Evolutionary conservation across 2,113 vertebrate genomes (phyloP).

Genomic region (Tympanuchus pallidicinctus): DNA sequence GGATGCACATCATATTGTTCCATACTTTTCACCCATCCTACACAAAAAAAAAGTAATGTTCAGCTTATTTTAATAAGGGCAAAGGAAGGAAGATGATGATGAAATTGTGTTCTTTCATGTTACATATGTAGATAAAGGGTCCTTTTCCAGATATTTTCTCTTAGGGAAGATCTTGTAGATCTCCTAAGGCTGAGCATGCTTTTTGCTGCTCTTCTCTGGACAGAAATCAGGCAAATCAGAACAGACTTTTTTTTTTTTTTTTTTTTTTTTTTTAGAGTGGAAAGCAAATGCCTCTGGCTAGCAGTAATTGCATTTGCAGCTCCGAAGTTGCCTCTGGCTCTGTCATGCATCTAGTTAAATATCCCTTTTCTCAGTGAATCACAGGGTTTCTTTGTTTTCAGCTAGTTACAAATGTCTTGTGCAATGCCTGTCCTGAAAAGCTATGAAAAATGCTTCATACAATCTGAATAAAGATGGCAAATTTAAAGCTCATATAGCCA

Average conservation of each 20-base stretch:
- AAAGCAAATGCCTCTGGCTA: slow-evolving; percentile 39
- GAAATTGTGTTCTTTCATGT: background rate
- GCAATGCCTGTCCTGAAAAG: slow-evolving; percentile 53
- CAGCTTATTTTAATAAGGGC: background rate
- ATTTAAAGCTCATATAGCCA: slow-evolving; percentile 51
- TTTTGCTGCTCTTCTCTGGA: background rate
- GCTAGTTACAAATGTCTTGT: slow-evolving; percentile 60
- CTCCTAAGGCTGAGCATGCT: background rate
- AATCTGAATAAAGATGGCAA: slow-evolving; percentile 34
- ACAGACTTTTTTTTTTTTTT: background rate
- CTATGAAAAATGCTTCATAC: slow-evolving; percentile 55
- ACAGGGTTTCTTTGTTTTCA: slow-evolving; percentile 70
- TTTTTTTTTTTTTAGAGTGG: background rate
- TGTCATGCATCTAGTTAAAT: slow-evolving; percentile 59
- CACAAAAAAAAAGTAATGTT: slow-evolving; percentile 4
- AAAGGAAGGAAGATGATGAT: background rate
- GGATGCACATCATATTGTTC: background rate
- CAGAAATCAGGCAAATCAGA: slow-evolving; percentile 27
- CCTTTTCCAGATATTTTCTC: background rate
- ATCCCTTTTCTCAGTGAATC: slow-evolving; percentile 42
- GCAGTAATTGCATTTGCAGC: slow-evolving; percentile 53
- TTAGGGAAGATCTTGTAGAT: background rate
- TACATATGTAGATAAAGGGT: background rate
- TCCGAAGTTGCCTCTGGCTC: slow-evolving; percentile 31
- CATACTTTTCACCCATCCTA: slow-evolving; percentile 2